Evolutionary conservation across 2,113 vertebrate species (phyloP), one percentile per base, ranked within the genome.

Genomic region (Bufo bufo): DNA sequence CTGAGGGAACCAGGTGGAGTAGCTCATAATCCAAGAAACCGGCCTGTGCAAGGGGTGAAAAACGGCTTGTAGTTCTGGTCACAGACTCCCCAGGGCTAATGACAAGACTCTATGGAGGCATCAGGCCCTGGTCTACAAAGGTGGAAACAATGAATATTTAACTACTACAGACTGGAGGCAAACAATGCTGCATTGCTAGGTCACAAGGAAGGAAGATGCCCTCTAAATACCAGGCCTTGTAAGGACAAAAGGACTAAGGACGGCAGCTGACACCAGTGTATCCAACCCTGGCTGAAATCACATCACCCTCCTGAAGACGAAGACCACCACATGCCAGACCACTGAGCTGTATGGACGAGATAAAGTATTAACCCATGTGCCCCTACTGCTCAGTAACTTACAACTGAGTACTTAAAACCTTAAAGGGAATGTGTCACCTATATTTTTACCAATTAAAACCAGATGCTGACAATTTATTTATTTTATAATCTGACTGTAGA

Each of bases 221-320:
- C 90, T 93, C 89, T 86, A 92, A 95, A 95, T 93, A 94, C 90
- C 88, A 91, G 91, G 77, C 92, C 93, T 94, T 94, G 95, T 94
- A 94, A 91, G 91, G 87, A 49, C 43, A 89, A 72, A 50, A 91
- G 92, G 91, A 77, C 87, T 43, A 19, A 65, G 59, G 58, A 65
- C 80, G 45, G 17, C 71, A 43, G 66, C 10, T 43, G 66, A 82
- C 77, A 20, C 1, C 20, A 17, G 12, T 82, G 45, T 61, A n/a
- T 19, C 79, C 19, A n/a, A 17, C 16, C 66, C 10, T 43, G 65
- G 13, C 66, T 56, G 23, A 10, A 45, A 14, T 19, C 52, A 19
- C 47, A 19, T 58, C 82, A 33, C 82, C 54, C 23, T 12, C 45
- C 43, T 49, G 20, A 13, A 5, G 45, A 45, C 19, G 33, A 20